Evolutionary conservation across 2,113 vertebrate genomes (phyloP), one percentile per base, ranked within the genome.

Genomic region (Prietella phreatophila): DNA sequence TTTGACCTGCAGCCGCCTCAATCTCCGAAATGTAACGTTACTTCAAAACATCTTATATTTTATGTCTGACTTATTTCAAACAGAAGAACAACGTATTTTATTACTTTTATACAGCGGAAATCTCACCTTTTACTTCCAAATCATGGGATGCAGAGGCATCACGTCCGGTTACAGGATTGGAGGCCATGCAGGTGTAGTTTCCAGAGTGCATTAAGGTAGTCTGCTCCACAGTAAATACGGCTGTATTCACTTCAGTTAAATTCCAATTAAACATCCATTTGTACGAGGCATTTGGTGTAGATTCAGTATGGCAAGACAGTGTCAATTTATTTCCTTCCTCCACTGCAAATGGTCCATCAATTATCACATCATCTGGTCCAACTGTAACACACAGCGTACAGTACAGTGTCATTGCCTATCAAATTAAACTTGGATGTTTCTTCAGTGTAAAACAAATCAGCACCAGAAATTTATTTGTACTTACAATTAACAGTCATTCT

Each of bases 381-480:
- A 92, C 94, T 95, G 91, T 83, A 92, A 91, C 81, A 85, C 55
- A 88, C 7, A n/a, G n/a, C n/a, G n/a, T n/a, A n/a, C n/a, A 81
- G 47, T 69, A 84, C 19, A 84, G 20, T 60, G 27, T 53, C 17
- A 15, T 2, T 71, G 30, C 25, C 6, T 67, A n/a, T 22, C 13
- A 56, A 55, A 56, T 14, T 30, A 22, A 27, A 17, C 47, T 22
- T 30, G 55, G n/a, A 80, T 79, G n/a, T 20, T 73, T 89, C 14
- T 87, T 50, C 55, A 47, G 20, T 3, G 61, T 27, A 53, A 11
- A 8, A 39, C 9, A 83, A 61, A 80, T 69, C 17, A n/a, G 39
- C 15, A 60, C 63, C 27, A 53, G 69, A n/a, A 30, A 78, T 15
- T n/a, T 58, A 82, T 53, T 55, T 50, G 30, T 36, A 91, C 92